Percentiles rank a stretch among this genome's conserved stretches.
Evolutionary conservation across 2,888 invertebrate genomes (phyloP).

Genomic region (Dasysyrphus tricinctus): DNA sequence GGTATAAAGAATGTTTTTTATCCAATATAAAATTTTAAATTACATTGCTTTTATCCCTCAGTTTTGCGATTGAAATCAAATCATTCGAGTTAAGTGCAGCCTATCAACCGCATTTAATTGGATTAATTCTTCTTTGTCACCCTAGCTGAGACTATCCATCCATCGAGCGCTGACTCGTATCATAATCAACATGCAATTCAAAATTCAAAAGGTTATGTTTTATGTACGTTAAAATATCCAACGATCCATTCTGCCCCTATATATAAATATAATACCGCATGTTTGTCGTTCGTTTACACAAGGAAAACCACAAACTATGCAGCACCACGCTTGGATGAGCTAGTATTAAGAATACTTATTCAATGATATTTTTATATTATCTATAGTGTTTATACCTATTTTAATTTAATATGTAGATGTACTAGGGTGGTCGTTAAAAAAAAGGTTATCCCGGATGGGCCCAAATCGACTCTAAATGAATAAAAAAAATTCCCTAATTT

Average conservation of each 20-base stretch:
- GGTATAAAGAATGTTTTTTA: no score
- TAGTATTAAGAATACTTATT: constrained; percentile 34
- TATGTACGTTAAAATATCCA: constrained; percentile 3
- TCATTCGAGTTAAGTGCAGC: constrained; percentile 40
- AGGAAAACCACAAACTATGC: constrained; percentile 6
- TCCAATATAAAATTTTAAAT: neutral
- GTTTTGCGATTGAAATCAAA: constrained; percentile 33
- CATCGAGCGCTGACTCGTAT: constrained; percentile 9
- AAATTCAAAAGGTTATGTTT: constrained; percentile 22
- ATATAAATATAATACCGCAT: constrained; percentile 4
- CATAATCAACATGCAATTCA: constrained; percentile 25
- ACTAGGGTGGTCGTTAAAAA: no score
- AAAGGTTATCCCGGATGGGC: no score
- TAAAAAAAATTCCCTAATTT: no score
- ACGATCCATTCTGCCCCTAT: constrained; percentile 1
- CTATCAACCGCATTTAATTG: constrained; percentile 57
- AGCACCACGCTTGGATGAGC: constrained; percentile 9
- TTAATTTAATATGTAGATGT: neutral
- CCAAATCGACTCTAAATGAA: no score
- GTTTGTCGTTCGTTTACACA: constrained; percentile 21
- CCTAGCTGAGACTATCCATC: constrained; percentile 10
- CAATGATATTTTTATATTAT: neutral
- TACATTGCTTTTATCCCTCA: constrained; percentile 6
- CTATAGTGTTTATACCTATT: neutral
- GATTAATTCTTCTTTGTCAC: constrained; percentile 48